Evolutionary conservation across 2,797 vertebrate genomes (phyloP).

Genomic region (Argyrosomus regius): DNA sequence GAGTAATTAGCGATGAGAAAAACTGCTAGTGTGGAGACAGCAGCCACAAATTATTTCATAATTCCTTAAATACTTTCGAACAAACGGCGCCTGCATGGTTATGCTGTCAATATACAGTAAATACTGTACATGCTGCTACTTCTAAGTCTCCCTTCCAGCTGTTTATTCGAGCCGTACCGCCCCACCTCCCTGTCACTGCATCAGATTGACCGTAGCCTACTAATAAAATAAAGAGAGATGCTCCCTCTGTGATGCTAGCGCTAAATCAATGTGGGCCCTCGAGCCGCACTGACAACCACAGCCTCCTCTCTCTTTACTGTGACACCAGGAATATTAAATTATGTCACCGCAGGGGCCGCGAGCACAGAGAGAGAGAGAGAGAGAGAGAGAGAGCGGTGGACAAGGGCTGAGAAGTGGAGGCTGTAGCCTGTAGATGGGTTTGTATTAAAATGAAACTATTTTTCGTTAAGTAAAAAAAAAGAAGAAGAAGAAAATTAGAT

Average conservation of each 20-base stretch:
- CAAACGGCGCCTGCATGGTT: neutral
- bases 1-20: constrained; percentile 45
- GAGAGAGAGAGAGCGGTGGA: constrained; percentile 10
- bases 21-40: constrained; percentile 15
- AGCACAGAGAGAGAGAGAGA: constrained; percentile 30
- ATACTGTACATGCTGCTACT: constrained; percentile 27
- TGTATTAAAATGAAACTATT: constrained; percentile 51
- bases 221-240: constrained; percentile 82
- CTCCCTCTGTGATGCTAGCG: constrained; percentile 76
- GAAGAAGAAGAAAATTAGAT: constrained; percentile 30
- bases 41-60: constrained; percentile 16
- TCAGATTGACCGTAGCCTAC: constrained; percentile 75
- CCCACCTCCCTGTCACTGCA: constrained; percentile 72
- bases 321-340: constrained; percentile 83
- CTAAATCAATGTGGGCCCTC: constrained; percentile 82
- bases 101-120: constrained; percentile 14
- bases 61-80: constrained; percentile 6
- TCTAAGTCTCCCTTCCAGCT: constrained; percentile 47
- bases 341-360: constrained; percentile 69
- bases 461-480: constrained; percentile 32
- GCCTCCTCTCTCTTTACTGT: constrained; percentile 83
- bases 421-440: constrained; percentile 11
- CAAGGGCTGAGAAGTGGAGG: constrained; percentile 37
- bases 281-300: constrained; percentile 75
- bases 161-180: constrained; percentile 44